Percentiles rank a stretch among this genome's conserved stretches.
These are phyloP conservation scores for Phasia obesa DNA, from an alignment of 2,888 invertebrate species.

Conservation along the genomic window DNA sequence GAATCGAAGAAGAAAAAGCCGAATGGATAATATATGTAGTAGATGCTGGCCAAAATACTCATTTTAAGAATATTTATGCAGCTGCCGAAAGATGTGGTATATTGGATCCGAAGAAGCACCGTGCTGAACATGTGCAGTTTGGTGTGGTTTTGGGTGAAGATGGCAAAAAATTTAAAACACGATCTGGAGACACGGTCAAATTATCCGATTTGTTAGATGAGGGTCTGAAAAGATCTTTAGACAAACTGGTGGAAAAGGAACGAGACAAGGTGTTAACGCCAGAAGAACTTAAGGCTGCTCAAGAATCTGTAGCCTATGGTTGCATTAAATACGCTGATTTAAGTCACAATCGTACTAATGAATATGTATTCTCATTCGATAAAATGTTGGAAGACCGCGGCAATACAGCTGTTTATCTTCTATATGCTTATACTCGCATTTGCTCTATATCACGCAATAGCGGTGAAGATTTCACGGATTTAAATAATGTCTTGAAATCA, in stretches of 20 bases:
- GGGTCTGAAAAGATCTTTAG: conserved; percentile 91
- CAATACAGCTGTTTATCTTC: conserved; percentile 98
- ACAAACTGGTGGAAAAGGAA: conserved; percentile 93
- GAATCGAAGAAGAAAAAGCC: conserved; percentile 91
- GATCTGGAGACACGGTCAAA: conserved; percentile 97
- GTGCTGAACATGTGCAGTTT: conserved; percentile 96
- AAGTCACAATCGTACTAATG: conserved; percentile 94
- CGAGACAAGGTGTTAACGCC: conserved; percentile 91
- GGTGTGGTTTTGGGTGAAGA: conserved; percentile 99
- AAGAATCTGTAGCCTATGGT: conserved; percentile 97
- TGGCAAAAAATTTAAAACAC: conserved; percentile 99
- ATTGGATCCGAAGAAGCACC: conserved; percentile 85
- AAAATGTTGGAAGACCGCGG: conserved; percentile 99
- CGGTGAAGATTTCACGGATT: conserved; percentile 84
- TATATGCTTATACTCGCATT: conserved; percentile 97
- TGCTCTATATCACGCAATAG: conserved; percentile 91
- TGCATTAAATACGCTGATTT: conserved; percentile 99
- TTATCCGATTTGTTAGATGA: conserved; percentile 95
- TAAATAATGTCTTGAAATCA: conserved; percentile 84
- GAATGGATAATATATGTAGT: conserved; percentile 96
- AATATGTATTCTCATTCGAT: conserved; percentile 99
- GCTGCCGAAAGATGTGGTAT: conserved; percentile 92
- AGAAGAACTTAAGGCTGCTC: conserved; percentile 91
- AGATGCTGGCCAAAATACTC: conserved; percentile 93
- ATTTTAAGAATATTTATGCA: conserved; percentile 87